phyloP scores from a whole-genome alignment of 2,888 invertebrate genomes.

The Lycia hirtaria region DNA sequence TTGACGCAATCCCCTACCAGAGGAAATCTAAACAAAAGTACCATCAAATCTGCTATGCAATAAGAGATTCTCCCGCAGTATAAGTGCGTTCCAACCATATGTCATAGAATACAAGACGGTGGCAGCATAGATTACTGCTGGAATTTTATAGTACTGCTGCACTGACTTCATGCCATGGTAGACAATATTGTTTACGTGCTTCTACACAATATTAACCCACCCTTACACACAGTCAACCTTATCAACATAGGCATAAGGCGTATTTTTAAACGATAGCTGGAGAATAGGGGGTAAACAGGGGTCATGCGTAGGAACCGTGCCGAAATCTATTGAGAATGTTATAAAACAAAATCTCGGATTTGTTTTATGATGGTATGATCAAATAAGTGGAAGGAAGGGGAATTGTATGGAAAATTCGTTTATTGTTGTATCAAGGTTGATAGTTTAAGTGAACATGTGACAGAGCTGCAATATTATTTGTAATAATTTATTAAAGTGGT shows the following conservation, averaged over 20 bases:
- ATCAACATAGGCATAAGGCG: background rate
- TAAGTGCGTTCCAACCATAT: slow-evolving; percentile 29
- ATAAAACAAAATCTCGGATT: slow-evolving; percentile 45
- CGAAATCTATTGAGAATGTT: slow-evolving; percentile 40
- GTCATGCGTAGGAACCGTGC: slow-evolving; percentile 27
- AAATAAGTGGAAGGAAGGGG: slow-evolving; percentile 30
- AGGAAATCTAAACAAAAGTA: slow-evolving; percentile 27
- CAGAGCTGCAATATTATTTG: too few species aligned
- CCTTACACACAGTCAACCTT: slow-evolving; percentile 23
- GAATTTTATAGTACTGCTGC: slow-evolving; percentile 5
- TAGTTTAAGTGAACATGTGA: background rate
- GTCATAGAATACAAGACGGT: slow-evolving; percentile 5
- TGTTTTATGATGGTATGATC: slow-evolving; percentile 45
- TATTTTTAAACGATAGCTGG: background rate
- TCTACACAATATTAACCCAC: slow-evolving; percentile 34
- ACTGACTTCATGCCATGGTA: slow-evolving; percentile 31
- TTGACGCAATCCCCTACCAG: background rate
- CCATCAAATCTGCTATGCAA: slow-evolving; percentile 33
- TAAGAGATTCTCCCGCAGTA: slow-evolving; percentile 34
- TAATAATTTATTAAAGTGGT: too few species aligned
- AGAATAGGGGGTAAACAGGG: slow-evolving; percentile 34
- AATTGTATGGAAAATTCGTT: slow-evolving; percentile 26
- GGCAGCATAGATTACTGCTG: slow-evolving; percentile 13
- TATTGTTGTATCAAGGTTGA: slow-evolving; percentile 21
- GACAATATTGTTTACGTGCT: slow-evolving; percentile 47